Evolutionary conservation across 2,113 vertebrate species (phyloP).

Genomic region (Coturnix japonica): DNA sequence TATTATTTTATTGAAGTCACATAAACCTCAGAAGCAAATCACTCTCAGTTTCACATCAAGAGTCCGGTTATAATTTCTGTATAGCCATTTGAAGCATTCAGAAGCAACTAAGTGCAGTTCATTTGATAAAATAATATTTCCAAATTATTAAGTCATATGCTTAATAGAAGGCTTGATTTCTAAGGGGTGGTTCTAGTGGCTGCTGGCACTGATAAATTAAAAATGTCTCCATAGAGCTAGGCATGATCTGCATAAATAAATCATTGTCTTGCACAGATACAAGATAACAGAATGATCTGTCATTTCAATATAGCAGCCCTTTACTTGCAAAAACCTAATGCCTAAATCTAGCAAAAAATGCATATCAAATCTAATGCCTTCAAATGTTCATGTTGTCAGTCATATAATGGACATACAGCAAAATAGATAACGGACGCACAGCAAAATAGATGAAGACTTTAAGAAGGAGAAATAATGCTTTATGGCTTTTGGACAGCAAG

Average conservation of each 20-base stretch:
- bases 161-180: background rate
- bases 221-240: background rate
- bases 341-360: slow-evolving; percentile 14
- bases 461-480: slow-evolving; percentile 33
- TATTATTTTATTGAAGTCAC: background rate
- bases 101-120: slow-evolving; percentile 5
- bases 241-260: slow-evolving; percentile 25
- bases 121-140: slow-evolving; percentile 37
- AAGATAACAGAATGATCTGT: slow-evolving; percentile 4
- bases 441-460: slow-evolving; percentile 19
- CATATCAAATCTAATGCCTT: background rate
- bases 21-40: background rate
- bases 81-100: background rate
- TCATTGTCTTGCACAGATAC: background rate
- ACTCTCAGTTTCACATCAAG: background rate
- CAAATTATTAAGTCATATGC: slow-evolving; percentile 6
- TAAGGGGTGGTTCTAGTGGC: background rate
- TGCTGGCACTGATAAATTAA: background rate
- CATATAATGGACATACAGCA: no score
- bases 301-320: background rate
- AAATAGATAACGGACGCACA: background rate
- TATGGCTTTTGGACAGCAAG: slow-evolving; percentile 14
- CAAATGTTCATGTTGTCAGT: slow-evolving; percentile 28
- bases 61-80: background rate
- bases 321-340: background rate